Evolutionary conservation across 2,888 invertebrate species (phyloP), one percentile per base, ranked within the genome.

Genomic region (Archips crataeganus): DNA sequence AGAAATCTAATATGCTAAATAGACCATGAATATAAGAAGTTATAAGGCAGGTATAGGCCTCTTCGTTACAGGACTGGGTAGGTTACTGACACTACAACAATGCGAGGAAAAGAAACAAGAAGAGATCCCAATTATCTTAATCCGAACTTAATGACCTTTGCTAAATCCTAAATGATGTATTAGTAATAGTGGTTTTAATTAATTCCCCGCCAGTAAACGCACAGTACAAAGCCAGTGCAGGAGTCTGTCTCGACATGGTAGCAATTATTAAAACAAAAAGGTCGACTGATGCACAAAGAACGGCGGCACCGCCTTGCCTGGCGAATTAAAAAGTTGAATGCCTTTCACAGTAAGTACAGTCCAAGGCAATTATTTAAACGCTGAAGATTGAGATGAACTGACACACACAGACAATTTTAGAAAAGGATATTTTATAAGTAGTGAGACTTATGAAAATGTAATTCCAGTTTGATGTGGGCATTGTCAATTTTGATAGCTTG

Each of bases 301-400:
- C 85, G 90, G 81, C 85, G 85, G 78, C 83, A 83, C 85, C 86
- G 87, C 88, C 88, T 88, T 85, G 91, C 87, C 83, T 88, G 87
- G 87, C 87, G 87, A 92, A 92, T 92, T 92, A 92, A 92, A 92
- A 92, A 91, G 91, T 91, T 91, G 92, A 90, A 42, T 34, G 59
- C 67, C 36, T 57, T 67, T 45, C 62, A 65, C 65, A 65, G 65
- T 5, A 13, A 0, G 49, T 54, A 54, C 54, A 54, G 54, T 54
- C 54, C 15, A 9, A n/a, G n/a, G 8, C 54, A 54, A 4, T 49
- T 54, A 54, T 23, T 15, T 9, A 9, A 9, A 2, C 8, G 1
- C 23, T 54, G 0, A 54, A 54, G 9, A 54, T 54, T 15, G 8
- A 54, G 15, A 8, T 2, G 13, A 54, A 49, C 13, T 11, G n/a